Evolutionary conservation across 2,888 invertebrate genomes (phyloP).

Genomic region (Himalopsyche anomala): DNA sequence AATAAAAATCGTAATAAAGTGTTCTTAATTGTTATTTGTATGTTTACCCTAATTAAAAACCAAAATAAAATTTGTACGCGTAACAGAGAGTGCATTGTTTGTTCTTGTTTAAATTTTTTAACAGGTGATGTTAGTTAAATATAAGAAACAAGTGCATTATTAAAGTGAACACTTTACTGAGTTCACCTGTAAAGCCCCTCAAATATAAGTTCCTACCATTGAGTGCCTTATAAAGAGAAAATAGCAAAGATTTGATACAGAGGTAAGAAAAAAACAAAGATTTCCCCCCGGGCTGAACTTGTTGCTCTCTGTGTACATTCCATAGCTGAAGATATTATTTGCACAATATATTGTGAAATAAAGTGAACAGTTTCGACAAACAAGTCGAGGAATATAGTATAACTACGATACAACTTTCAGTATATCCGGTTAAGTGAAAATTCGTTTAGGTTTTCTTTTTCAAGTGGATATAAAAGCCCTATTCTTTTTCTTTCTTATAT

Average conservation of each 20-base stretch:
- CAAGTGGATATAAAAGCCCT: neutral
- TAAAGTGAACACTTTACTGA: neutral
- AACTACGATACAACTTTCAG: slow-evolving; percentile 34
- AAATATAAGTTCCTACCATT: slow-evolving; percentile 34
- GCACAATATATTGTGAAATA: slow-evolving; percentile 64
- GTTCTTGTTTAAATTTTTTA: neutral
- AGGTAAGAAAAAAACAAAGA: slow-evolving; percentile 56
- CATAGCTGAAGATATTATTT: slow-evolving; percentile 63
- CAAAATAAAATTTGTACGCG: neutral
- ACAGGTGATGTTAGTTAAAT: neutral
- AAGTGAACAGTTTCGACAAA: slow-evolving; percentile 59
- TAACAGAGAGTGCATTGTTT: neutral
- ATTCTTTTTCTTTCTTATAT: neutral
- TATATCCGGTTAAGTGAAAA: slow-evolving; percentile 48
- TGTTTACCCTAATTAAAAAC: neutral
- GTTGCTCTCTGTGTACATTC: slow-evolving; percentile 62
- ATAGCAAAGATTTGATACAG: slow-evolving; percentile 39
- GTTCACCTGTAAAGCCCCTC: neutral
- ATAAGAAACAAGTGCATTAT: neutral
- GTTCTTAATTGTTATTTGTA: neutral
- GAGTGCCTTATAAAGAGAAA: slow-evolving; percentile 47
- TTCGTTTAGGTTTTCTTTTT: slow-evolving; percentile 46
- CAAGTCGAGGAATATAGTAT: slow-evolving; percentile 29
- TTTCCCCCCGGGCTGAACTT: slow-evolving; percentile 55
- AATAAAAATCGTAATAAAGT: neutral